Conservation (phyloP, 2,888 invertebrate species). For the Dicranocentrus wangi region DNA sequence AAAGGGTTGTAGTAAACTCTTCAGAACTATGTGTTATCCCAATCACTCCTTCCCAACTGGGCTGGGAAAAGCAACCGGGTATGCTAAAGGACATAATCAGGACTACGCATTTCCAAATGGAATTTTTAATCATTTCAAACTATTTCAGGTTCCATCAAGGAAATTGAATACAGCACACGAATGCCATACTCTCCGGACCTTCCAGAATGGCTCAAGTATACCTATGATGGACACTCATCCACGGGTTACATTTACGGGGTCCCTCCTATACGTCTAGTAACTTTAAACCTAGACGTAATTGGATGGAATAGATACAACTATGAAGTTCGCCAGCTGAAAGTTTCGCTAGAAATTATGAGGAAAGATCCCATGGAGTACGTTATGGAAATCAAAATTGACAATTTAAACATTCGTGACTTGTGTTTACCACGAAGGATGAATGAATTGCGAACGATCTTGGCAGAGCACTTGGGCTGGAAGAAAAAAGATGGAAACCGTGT, state of each 20-base stretch:
- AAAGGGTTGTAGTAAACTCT: slow-evolving; percentile 69
- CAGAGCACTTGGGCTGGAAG: slow-evolving; percentile 76
- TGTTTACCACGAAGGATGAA: slow-evolving; percentile 84
- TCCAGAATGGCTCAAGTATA: slow-evolving; percentile 89
- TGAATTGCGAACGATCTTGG: slow-evolving; percentile 85
- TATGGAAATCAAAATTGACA: slow-evolving; percentile 90
- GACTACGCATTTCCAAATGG: neutral
- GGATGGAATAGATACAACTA: slow-evolving; percentile 70
- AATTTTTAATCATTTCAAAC: slow-evolving; percentile 3
- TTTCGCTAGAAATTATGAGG: slow-evolving; percentile 68
- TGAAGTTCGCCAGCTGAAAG: slow-evolving; percentile 65
- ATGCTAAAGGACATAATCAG: neutral
- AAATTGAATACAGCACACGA: slow-evolving; percentile 70
- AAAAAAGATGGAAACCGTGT: slow-evolving; percentile 75
- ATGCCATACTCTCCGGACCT: slow-evolving; percentile 84
- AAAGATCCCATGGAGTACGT: slow-evolving; percentile 81
- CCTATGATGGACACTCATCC: slow-evolving; percentile 82
- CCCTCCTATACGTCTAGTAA: slow-evolving; percentile 66
- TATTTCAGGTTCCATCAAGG: slow-evolving; percentile 68
- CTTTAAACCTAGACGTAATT: slow-evolving; percentile 69
- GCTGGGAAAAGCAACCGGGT: slow-evolving; percentile 71
- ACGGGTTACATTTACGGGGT: slow-evolving; percentile 79
- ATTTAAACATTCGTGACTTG: slow-evolving; percentile 90
- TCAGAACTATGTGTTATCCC: slow-evolving; percentile 70
- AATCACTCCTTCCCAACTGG: slow-evolving; percentile 66